Conservation (phyloP, 2,888 invertebrate genomes). For the Drosophila pseudotakahashii region DNA sequence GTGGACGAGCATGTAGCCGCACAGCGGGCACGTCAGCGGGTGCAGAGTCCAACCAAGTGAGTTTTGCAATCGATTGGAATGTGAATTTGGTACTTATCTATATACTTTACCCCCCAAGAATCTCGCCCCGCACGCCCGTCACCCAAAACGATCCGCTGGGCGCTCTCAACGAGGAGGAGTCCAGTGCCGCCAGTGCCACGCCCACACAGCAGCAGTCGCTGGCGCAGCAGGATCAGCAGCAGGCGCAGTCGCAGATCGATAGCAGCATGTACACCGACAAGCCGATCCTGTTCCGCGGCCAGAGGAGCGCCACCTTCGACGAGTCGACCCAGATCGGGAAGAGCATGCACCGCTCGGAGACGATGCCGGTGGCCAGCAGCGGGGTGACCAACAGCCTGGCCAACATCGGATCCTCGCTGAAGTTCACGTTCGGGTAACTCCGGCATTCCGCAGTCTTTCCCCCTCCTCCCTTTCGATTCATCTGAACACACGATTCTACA, state of each 20-base stretch:
- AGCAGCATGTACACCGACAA: constrained; percentile 86
- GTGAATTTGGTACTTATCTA: background rate
- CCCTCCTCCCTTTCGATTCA: constrained; percentile 8
- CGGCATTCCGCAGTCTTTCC: constrained; percentile 1
- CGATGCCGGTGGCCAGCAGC: constrained; percentile 88
- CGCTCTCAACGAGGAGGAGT: constrained; percentile 87
- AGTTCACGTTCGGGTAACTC: constrained; percentile 92
- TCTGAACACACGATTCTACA: constrained; percentile 31
- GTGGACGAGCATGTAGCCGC: constrained; percentile 48
- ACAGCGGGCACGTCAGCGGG: constrained; percentile 52
- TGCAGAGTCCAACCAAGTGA: constrained; percentile 84
- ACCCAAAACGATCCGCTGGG: constrained; percentile 96
- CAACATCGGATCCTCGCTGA: constrained; percentile 92
- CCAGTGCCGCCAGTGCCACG: constrained; percentile 19
- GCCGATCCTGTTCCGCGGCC: constrained; percentile 88
- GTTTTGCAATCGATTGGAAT: background rate
- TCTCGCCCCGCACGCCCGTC: constrained; percentile 92
- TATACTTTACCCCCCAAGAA: constrained; percentile 81
- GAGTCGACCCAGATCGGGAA: constrained; percentile 85
- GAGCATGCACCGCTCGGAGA: constrained; percentile 89
- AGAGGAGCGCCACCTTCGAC: constrained; percentile 87
- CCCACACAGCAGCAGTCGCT: constrained; percentile 31
- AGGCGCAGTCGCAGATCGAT: constrained; percentile 57
- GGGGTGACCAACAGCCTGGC: constrained; percentile 90
- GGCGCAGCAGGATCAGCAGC: constrained; percentile 4